These are phyloP conservation scores for Lagocephalus sceleratus DNA, from an alignment of 2,797 vertebrate species.

Conservation along the genomic window DNA sequence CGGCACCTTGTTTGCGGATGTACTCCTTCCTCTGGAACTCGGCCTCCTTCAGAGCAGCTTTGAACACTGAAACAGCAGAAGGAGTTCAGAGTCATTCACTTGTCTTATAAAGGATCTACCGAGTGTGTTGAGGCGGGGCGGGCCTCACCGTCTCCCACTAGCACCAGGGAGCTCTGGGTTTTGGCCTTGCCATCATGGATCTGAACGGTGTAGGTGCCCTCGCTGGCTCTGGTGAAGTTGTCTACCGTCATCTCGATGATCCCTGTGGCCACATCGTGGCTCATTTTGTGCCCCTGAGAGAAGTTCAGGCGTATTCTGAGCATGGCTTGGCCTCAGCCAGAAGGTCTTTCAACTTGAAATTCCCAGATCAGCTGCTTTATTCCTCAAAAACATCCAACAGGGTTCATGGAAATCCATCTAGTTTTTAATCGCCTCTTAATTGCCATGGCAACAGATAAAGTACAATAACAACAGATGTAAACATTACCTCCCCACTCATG, in stretches of 20 bases:
- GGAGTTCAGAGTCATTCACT: background rate
- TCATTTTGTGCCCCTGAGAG: constrained; percentile 84
- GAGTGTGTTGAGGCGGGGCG: background rate
- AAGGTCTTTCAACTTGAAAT: no score
- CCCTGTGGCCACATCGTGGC: constrained; percentile 83
- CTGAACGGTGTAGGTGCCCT: constrained; percentile 96
- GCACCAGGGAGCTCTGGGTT: constrained; percentile 90
- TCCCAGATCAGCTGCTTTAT: no score
- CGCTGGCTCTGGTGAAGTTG: constrained; percentile 85
- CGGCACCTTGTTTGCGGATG: constrained; percentile 93
- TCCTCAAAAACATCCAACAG: no score
- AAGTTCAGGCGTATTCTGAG: background rate
- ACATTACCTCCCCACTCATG: constrained; percentile 80
- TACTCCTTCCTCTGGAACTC: constrained; percentile 93
- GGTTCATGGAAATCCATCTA: no score
- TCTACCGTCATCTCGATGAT: constrained; percentile 95
- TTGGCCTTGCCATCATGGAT: constrained; percentile 93
- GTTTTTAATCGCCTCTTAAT: no score
- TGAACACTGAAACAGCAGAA: constrained; percentile 81
- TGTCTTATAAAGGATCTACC: no score
- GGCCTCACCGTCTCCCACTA: constrained; percentile 91
- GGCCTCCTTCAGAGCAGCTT: constrained; percentile 83
- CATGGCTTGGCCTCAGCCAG: background rate
- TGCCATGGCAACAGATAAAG: no score
- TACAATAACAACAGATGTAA: background rate